Base-by-base conservation (phyloP, 1,140 invertebrate species). In the Drosophila parabipectinata region DNA sequence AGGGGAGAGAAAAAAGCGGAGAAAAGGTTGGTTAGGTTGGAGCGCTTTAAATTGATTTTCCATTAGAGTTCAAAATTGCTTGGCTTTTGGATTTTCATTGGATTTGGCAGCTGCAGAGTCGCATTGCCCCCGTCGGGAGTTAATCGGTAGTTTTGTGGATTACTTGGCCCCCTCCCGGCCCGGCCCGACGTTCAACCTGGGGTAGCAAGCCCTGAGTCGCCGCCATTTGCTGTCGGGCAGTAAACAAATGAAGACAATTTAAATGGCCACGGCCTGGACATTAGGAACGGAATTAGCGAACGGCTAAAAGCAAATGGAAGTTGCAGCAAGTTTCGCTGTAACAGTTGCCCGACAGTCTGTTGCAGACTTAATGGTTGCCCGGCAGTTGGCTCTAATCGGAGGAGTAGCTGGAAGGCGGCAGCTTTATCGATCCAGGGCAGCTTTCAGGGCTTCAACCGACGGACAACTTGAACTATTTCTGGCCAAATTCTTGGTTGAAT, bases 211-310 rank as follows among this genome's bases (percentile, higher is more conserved):
- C 41, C 15, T n/a, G 41, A 44, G 10, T 37, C 34, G 5, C 9
- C 28, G 44, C 15, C 48, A 67, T 63, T 62, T 24, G 62, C 55
- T 71, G 77, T 58, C 59, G 53, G 48, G 56, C 73, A 77, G 82
- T 84, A 85, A 81, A 81, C 81, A 85, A 84, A 84, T 84, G 82
- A 85, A 85, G 81, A 85, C 81, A 85, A 87, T 85, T 87, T 78
- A 85, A 85, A 81, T 85, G 82, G 81, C 81, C 74, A 79, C 69
- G 74, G 79, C 79, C 72, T 50, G 47, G 67, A 60, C 79, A 81
- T 81, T 82, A 77, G 66, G 53, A 75, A 58, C 50, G 68, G 60
- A 69, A 77, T 61, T 84, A 76, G 73, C 63, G 62, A 64, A 56
- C 63, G 62, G 76, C 66, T 54, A 48, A 51, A 60, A 48, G 51